phyloP scores from a whole-genome alignment of 2,888 invertebrate genomes.

The Tineola bisselliella region DNA sequence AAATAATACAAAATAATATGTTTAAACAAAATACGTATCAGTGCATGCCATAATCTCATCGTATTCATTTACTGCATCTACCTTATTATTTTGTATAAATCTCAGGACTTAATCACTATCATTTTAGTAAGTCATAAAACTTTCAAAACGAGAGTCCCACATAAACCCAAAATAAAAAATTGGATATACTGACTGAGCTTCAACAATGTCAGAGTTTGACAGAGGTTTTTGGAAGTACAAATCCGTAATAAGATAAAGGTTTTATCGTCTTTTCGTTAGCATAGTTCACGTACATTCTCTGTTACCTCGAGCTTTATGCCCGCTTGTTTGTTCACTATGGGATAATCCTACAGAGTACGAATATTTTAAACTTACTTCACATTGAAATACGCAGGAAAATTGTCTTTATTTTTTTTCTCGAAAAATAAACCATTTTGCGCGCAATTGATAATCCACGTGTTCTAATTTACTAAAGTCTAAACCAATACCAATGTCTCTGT shows the following conservation, averaged over 20 bases:
- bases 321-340: conserved; percentile 49
- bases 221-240: conserved; percentile 24
- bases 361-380: background rate
- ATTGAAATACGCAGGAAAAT: too few species aligned
- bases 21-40: too few species aligned
- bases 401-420: too few species aligned
- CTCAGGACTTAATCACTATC: background rate
- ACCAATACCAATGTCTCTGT: too few species aligned
- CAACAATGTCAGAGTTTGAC: background rate
- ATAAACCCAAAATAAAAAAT: background rate
- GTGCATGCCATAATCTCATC: background rate
- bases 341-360: conserved; percentile 45
- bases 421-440: too few species aligned
- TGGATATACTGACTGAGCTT: conserved; percentile 1
- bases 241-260: conserved; percentile 61
- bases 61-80: background rate
- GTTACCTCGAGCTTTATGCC: conserved; percentile 39
- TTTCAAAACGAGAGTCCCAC: background rate
- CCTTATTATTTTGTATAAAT: background rate
- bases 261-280: conserved; percentile 61
- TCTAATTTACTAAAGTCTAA: too few species aligned
- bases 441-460: too few species aligned
- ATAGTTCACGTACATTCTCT: conserved; percentile 42
- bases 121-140: background rate
- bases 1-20: too few species aligned